Percentiles rank a stretch among this genome's conserved stretches.
phyloP scores from a whole-genome alignment of 2,888 invertebrate species.

The Tribolium freemani region DNA sequence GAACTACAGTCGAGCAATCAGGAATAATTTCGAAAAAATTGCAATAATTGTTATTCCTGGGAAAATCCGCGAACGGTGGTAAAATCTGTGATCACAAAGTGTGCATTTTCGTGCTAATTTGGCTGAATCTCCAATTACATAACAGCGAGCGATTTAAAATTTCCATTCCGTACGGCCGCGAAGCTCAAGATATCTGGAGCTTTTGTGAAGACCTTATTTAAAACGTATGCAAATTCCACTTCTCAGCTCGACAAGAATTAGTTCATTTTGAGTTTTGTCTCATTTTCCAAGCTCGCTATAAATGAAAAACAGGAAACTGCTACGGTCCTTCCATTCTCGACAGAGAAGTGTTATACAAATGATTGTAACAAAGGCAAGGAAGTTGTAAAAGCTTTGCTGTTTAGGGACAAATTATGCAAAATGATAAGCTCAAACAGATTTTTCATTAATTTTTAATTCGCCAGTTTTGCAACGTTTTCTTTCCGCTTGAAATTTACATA shows the following conservation, averaged over 20 bases:
- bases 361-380: neutral
- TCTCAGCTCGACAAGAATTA: slow-evolving; percentile 6
- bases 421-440: too few relatives aligned
- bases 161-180: neutral
- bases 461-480: too few relatives aligned
- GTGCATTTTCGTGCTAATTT: neutral
- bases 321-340: neutral
- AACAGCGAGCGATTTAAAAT: slow-evolving; percentile 4
- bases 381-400: neutral
- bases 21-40: too few relatives aligned
- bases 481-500: neutral
- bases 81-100: slow-evolving; percentile 1
- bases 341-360: neutral
- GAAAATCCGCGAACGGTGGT: neutral
- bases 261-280: neutral
- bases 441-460: too few relatives aligned
- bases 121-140: neutral
- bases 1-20: neutral
- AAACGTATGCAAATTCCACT: slow-evolving; percentile 19
- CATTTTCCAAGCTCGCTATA: neutral
- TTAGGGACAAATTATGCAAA: too few relatives aligned
- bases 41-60: neutral
- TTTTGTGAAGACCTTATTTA: slow-evolving; percentile 12
- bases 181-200: slow-evolving; percentile 9
- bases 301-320: neutral